Percentiles rank a stretch among this genome's conserved stretches.
Conservation (phyloP, 2,797 vertebrate genomes). For the Neosilurus mollespiculum region DNA sequence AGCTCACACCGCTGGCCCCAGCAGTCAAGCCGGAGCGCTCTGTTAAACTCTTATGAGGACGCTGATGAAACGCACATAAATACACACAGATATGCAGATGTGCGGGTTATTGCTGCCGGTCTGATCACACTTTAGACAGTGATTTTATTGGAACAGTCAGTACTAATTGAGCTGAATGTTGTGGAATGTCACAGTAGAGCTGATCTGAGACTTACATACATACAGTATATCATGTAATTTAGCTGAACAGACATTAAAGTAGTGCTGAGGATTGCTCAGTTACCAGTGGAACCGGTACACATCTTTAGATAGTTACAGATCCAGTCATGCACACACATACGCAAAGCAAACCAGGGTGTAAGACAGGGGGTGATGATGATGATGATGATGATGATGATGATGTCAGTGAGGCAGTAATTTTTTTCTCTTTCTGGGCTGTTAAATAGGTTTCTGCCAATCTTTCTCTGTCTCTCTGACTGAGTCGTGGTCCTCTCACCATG, state of each 20-base stretch:
- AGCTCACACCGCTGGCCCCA: constrained; percentile 11
- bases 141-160: background rate
- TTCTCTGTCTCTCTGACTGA: constrained; percentile 1
- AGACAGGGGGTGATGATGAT: too few species aligned
- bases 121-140: background rate
- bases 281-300: constrained; percentile 2
- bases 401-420: background rate
- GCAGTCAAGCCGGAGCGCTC: background rate
- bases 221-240: background rate
- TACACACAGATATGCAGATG: background rate
- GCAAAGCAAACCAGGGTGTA: background rate
- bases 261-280: background rate
- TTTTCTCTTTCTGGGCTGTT: background rate
- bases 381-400: background rate
- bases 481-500: constrained; percentile 32
- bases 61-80: background rate
- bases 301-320: background rate
- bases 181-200: background rate
- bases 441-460: background rate
- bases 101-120: background rate
- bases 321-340: background rate
- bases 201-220: background rate
- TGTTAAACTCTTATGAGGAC: background rate
- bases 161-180: background rate
- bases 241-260: background rate